A percentile compares a stretch with the other conserved stretches of the same genome.
These are phyloP conservation scores for Isotomurus palustris DNA, from an alignment of 2,888 invertebrate species.

Conservation along the genomic window DNA sequence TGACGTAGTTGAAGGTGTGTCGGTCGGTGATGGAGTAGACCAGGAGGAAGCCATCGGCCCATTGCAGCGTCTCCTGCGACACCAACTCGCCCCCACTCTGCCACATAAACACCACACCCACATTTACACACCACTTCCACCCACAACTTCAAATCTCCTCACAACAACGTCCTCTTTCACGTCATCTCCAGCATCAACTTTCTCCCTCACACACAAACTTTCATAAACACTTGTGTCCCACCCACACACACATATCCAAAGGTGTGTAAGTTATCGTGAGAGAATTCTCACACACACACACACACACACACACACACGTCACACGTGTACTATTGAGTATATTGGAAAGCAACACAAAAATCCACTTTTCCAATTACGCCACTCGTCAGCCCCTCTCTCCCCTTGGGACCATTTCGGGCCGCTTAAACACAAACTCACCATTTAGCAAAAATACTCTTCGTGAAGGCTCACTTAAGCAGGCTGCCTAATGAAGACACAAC, in stretches of 20 bases:
- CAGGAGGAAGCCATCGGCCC: slow-evolving; percentile 84
- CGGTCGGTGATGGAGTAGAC: slow-evolving; percentile 88
- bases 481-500: too few relatives aligned
- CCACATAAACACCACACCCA: slow-evolving; percentile 20
- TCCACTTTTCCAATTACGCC: slow-evolving; percentile 6
- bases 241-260: too few relatives aligned
- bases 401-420: too few relatives aligned
- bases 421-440: too few relatives aligned
- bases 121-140: not conserved
- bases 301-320: too few relatives aligned
- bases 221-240: not conserved
- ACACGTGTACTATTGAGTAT: too few relatives aligned
- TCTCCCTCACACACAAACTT: slow-evolving; percentile 1
- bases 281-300: too few relatives aligned
- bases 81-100: slow-evolving; percentile 71
- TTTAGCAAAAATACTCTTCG: too few relatives aligned
- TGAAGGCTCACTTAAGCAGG: too few relatives aligned
- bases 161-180: not conserved
- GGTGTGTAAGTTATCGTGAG: too few relatives aligned
- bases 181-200: slow-evolving; percentile 1
- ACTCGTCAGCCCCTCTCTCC: not conserved
- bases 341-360: slow-evolving; percentile 1
- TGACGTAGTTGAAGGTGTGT: slow-evolving; percentile 75
- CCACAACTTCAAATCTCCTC: not conserved
- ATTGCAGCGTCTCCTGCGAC: slow-evolving; percentile 68